Evolutionary conservation across 2,113 vertebrate genomes (phyloP).

Genomic region (Macquaria australasica): DNA sequence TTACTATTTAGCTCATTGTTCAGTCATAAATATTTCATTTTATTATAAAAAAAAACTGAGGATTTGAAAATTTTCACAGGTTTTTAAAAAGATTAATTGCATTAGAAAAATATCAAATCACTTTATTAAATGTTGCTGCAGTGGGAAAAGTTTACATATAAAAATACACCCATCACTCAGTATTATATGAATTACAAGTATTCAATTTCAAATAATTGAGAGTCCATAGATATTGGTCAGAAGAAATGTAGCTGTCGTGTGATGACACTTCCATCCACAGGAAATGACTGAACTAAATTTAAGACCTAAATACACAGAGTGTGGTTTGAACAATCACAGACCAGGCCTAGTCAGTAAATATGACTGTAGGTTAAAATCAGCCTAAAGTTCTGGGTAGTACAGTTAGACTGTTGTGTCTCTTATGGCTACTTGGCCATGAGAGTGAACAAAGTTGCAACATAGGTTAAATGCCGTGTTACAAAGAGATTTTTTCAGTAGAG

Average conservation of each 20-base stretch:
- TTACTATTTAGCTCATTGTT: too few relatives aligned
- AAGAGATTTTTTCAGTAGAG: background rate
- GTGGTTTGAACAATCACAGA: background rate
- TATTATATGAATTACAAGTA: background rate
- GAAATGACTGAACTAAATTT: background rate
- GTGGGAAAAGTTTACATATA: background rate
- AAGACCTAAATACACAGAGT: background rate
- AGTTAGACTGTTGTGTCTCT: background rate
- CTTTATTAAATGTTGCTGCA: background rate
- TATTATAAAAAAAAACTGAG: background rate
- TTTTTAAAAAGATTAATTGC: background rate
- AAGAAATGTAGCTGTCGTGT: background rate
- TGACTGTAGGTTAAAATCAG: background rate
- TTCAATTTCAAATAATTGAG: background rate
- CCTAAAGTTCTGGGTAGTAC: background rate
- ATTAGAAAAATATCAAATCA: background rate
- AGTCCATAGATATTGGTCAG: background rate
- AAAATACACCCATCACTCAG: background rate
- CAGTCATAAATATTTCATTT: too few relatives aligned
- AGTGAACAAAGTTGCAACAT: slow-evolving; percentile 11
- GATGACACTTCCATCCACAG: background rate
- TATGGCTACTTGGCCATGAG: background rate
- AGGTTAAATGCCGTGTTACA: slow-evolving; percentile 2
- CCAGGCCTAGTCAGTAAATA: background rate
- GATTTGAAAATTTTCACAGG: background rate